Base-by-base conservation (phyloP, 2,113 vertebrate species). In the Mus spicilegus region DNA sequence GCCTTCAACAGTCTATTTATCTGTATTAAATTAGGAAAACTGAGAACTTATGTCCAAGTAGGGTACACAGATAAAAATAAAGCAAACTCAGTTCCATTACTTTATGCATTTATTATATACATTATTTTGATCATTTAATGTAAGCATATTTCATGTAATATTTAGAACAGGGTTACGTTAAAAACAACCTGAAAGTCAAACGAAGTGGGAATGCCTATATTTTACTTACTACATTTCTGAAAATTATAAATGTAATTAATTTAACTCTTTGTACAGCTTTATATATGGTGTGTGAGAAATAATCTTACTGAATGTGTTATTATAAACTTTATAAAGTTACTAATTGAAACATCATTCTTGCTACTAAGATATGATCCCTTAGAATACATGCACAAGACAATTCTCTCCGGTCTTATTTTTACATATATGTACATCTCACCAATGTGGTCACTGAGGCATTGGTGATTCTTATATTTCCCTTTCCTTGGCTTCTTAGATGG, bases 101-200 rank as follows among this genome's bases (percentile, higher is more conserved):
- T 54, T 28, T n/a, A 54, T 39, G 49, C 5, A n/a, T 22, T 72
- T 56, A n/a, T 73, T 56, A 16, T 28, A 54, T 36, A 1, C 67
- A 65, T 65, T 69, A 26, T 75, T 75, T 75, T 65, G 24, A 20
- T 5, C 46, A 46, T 67, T 67, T 69, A 30, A 67, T 67, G 42
- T 89, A 63, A 76, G 9, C 87, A 33, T 72, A 36, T 49, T 2
- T 61, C 39, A 80, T 76, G 19, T 3, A 89, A 54, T 85, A 84
- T 85, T 85, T 85, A 46, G 42, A 13, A 51, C 46, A 67, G 77
- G 56, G 49, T 56, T 51, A 82, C 20, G 36, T 42, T 7, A 22
- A 86, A 49, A 67, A 24, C 42, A 75, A 30, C 89, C n/a, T 90
- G 42, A 78, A 77, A 95, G 72, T 90, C 33, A 67, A 51, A 78